Base-by-base conservation (phyloP, 1,140 invertebrate species). In the Bactericera cockerelli region DNA sequence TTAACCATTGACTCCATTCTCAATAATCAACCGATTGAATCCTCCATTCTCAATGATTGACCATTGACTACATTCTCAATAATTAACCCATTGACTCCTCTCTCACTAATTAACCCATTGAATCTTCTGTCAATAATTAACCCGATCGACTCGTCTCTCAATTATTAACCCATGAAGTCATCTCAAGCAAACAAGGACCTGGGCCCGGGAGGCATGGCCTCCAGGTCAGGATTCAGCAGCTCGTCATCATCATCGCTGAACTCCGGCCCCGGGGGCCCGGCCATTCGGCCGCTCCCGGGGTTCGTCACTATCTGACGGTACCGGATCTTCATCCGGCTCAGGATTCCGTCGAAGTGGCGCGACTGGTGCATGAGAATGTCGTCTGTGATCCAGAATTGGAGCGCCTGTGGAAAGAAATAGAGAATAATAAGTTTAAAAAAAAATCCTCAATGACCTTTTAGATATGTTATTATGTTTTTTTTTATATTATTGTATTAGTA, bases 361-460 rank as follows among this genome's bases (percentile, higher is more conserved):
- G 74, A 72, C 56, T 69, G 61, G 59, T 70, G 69, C 82, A 87
- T 88, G 24, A 88, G 71, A 71, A 87, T 87, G 70, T 87, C 87
- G 68, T 88, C 86, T 1, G 84, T 86, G 56, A 88, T 82, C 85
- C 84, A 87, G 72, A 87, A 87, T 77, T 87, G 86, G 65, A 88
- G 75, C 61, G 83, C 84, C 84, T 87, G 74, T 58, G 79, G 75
- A 62, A 57, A 66, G 65, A 59, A 54, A 61, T 61, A 61, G 31
- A 56, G 55, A 26, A 60, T 25, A n/a, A 55, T 36, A 19, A 21
- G 31, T 24, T 11, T 8, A 54, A n/a, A n/a, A n/a, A n/a, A n/a
- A n/a, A n/a, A n/a, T n/a, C n/a, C n/a, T n/a, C n/a, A n/a, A 36
- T 36, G 49, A 3, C 19, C 42, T 22, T 53, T 21, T 21, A 53